These are phyloP conservation scores for Steinernema hermaphroditum DNA, from an alignment of 2,888 invertebrate species.

Conservation along the genomic window DNA sequence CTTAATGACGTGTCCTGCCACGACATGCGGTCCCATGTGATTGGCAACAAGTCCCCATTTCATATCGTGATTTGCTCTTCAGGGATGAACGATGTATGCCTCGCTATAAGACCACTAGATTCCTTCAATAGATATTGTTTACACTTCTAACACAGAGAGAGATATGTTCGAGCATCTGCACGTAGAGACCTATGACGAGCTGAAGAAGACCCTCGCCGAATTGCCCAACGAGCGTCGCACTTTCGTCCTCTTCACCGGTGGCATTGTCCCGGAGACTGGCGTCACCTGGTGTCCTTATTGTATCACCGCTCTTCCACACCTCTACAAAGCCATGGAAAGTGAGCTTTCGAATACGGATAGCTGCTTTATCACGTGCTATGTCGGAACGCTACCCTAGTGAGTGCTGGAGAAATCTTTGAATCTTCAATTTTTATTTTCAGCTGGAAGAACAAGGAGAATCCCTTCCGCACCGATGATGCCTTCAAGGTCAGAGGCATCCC, in stretches of 20 bases:
- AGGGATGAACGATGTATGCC: too few relatives aligned
- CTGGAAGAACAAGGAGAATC: conserved; percentile 44
- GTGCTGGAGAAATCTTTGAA: not conserved
- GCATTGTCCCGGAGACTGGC: conserved; percentile 43
- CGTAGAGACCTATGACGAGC: conserved; percentile 43
- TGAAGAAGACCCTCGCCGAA: conserved; percentile 35
- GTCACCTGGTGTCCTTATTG: conserved; percentile 59
- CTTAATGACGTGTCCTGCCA: too few relatives aligned
- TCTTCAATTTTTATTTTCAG: conserved; percentile 32
- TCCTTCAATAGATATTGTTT: not conserved
- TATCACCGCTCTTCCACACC: conserved; percentile 50
- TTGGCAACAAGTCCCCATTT: too few relatives aligned
- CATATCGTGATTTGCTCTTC: too few relatives aligned
- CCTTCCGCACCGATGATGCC: conserved; percentile 45
- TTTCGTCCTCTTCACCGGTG: conserved; percentile 51
- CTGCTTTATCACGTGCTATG: conserved; percentile 44
- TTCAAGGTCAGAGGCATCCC: conserved; percentile 50
- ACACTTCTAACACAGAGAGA: not conserved
- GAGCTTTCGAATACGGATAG: conserved; percentile 36
- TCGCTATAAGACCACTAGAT: too few relatives aligned
- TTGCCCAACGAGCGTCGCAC: conserved; percentile 36
- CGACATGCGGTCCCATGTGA: too few relatives aligned
- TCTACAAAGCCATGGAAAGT: conserved; percentile 39
- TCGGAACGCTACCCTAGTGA: conserved; percentile 44
- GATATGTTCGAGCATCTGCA: conserved; percentile 36